Evolutionary conservation across 2,113 vertebrate species (phyloP), one percentile per base, ranked within the genome.

Genomic region (Rhinolophus ferrumequinum): DNA sequence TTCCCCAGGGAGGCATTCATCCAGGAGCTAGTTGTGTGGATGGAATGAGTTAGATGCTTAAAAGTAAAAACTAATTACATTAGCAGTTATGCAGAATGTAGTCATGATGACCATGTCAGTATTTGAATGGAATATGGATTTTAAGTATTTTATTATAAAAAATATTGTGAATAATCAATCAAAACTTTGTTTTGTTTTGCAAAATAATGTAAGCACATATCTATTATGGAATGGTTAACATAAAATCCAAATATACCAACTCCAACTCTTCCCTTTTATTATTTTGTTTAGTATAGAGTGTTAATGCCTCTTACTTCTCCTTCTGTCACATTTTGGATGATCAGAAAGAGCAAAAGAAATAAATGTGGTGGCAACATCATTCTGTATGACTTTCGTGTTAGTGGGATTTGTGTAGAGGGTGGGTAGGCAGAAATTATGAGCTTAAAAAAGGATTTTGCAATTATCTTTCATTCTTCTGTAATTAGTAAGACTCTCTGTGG

Each of bases 61-160:
- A 35, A 69, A 75, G 54, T 85, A 35, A 93, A 95, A 93, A 35
- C 13, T 62, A 82, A 79, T 87, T 87, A 60, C 35, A 76, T 76
- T 44, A 64, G 56, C 13, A 80, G 1, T 70, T 69, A 85, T 56
- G 60, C 64, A 44, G 11, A 56, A 66, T 12, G 16, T 81, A 64
- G 84, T 77, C 47, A 41, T 52, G 12, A 30, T 64, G 26, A 64
- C 82, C 35, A 26, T 69, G 58, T 76, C 52, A 70, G 8, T 35
- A 1, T 58, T 10, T 75, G 35, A 80, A 54, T 41, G 6, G 66
- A 75, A 80, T 69, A 16, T 67, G 21, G 83, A 73, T 81, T 64
- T 41, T 82, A 91, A 50, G 50, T 67, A 75, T 77, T 90, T 80
- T 90, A 77, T 87, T 72, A 41, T 47, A 44, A 85, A 84, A 58